Conservation (phyloP, 2,113 vertebrate species). For the Tyto alba region DNA sequence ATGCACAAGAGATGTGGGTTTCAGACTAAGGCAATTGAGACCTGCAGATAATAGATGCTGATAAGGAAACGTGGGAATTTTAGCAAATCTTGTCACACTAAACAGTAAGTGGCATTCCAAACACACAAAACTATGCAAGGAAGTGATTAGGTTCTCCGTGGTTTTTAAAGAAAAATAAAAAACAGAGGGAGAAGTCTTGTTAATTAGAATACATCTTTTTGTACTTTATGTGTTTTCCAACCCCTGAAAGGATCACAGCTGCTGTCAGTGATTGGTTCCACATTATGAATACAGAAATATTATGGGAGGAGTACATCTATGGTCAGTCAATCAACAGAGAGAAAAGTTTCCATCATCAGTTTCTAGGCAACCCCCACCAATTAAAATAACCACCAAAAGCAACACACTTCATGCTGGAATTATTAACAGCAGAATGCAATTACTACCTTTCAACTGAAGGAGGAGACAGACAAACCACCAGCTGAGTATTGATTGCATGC, state of each 20-base stretch:
- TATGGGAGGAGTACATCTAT: background rate
- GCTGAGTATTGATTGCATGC: background rate
- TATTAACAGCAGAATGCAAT: background rate
- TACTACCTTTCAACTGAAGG: background rate
- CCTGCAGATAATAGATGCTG: background rate
- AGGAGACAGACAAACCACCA: background rate
- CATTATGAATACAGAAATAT: background rate
- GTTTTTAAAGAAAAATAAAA: background rate
- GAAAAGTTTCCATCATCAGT: background rate
- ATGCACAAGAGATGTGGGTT: background rate
- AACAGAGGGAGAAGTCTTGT: background rate
- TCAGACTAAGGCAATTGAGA: background rate
- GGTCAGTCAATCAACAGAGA: background rate
- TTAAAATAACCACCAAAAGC: slow-evolving; percentile 40
- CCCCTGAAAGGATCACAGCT: background rate
- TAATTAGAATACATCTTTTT: background rate
- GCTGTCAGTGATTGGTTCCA: background rate
- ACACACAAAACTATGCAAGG: background rate
- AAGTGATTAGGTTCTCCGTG: background rate
- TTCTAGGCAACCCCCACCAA: background rate
- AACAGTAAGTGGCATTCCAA: background rate
- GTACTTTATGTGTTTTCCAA: background rate
- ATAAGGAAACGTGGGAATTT: background rate
- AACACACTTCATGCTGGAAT: background rate
- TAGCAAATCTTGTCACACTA: background rate